phyloP scores from a whole-genome alignment of 2,797 vertebrate genomes.

The Thunnus albacares region DNA sequence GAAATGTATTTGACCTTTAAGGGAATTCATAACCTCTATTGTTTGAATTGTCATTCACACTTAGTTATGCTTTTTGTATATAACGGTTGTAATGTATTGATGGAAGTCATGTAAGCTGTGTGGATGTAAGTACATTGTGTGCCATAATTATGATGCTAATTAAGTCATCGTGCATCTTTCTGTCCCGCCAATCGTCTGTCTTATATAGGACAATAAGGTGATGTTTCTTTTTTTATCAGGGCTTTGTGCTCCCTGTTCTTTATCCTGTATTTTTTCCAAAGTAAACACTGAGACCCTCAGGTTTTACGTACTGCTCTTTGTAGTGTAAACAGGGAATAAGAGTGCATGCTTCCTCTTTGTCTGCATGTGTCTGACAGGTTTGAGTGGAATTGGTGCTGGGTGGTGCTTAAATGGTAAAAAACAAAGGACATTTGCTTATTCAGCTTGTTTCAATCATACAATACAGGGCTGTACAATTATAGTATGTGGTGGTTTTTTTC shows the following conservation, averaged over 20 bases:
- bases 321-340: slow-evolving; percentile 71
- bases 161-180: slow-evolving; percentile 75
- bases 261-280: slow-evolving; percentile 57
- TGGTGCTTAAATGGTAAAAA: slow-evolving; percentile 27
- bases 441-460: slow-evolving; percentile 21
- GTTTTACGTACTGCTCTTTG: slow-evolving; percentile 74
- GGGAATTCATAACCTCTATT: neutral
- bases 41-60: neutral
- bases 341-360: neutral
- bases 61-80: neutral
- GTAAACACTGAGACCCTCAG: slow-evolving; percentile 72
- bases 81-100: neutral
- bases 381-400: neutral
- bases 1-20: neutral
- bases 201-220: slow-evolving; percentile 96
- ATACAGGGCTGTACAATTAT: slow-evolving; percentile 39
- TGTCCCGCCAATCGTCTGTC: slow-evolving; percentile 78
- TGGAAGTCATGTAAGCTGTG: slow-evolving; percentile 12
- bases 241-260: slow-evolving; percentile 70
- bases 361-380: slow-evolving; percentile 52
- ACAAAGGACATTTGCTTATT: slow-evolving; percentile 25
- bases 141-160: slow-evolving; percentile 62
- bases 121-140: slow-evolving; percentile 19
- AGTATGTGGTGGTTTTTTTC: neutral
- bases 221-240: slow-evolving; percentile 83